Evolutionary conservation across 2,113 vertebrate species (phyloP), one percentile per base, ranked within the genome.

Genomic region (Sorex araneus): DNA sequence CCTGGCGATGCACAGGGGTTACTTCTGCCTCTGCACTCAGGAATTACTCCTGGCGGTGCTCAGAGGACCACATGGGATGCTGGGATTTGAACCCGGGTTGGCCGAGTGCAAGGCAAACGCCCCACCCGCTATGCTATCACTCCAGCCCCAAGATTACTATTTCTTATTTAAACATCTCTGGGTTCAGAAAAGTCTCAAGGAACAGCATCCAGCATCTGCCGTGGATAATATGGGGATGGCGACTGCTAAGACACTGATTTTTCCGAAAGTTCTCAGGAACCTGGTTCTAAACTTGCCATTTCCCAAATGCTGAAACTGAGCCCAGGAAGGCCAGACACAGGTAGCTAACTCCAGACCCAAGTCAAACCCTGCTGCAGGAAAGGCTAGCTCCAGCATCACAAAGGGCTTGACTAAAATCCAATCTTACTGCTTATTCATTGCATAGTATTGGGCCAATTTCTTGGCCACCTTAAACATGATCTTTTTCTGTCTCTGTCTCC

Each of bases 131-230:
- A n/a, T n/a, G n/a, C n/a, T n/a, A n/a, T n/a, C n/a, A n/a, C n/a
- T n/a, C n/a, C n/a, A n/a, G n/a, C n/a, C n/a, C n/a, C n/a, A 34
- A 75, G 23, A 13, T 9, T 40, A 78, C 13, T 79, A 11, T 74
- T 91, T 94, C 43, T 83, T 71, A 71, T 71, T 71, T 71, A 71
- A 71, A 36, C 8, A 36, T 71, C 32, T 28, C 2, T 80, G 8
- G 6, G 36, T 70, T 86, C 30, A 57, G 25, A 78, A 87, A 76
- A 92, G 18, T 60, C 1, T 60, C 83, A 75, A 88, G 21, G 40
- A 85, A 45, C 0, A 2, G 19, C 19, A 81, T 32, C 28, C 15
- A 94, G 63, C 80, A 40, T 60, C 70, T 66, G 0, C 18, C 25
- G 21, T 30, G 3, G 43, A 7, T 34, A 30, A 77, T 8, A 27